Evolutionary conservation across 2,113 vertebrate species (phyloP).

Genomic region (Mormyrus lacerda): DNA sequence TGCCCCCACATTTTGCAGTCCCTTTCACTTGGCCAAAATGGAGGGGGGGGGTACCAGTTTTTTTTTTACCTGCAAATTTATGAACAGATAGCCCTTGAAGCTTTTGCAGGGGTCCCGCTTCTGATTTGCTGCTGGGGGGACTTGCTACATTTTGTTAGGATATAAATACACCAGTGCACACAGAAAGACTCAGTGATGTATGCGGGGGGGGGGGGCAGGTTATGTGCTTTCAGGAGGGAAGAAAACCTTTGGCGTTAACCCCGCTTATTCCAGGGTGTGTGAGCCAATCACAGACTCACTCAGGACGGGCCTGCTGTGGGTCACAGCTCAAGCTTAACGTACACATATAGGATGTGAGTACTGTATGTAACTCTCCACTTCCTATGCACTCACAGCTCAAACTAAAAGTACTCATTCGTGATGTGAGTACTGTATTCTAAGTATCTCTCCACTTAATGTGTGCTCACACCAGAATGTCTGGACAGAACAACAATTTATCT

Average conservation of each 20-base stretch:
- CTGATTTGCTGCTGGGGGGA: constrained; percentile 24
- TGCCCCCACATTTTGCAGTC: constrained; percentile 23
- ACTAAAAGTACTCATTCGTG: neutral
- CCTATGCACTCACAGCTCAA: neutral
- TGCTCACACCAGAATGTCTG: too few relatives aligned
- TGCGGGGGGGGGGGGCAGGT: neutral
- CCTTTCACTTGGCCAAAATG: constrained; percentile 14
- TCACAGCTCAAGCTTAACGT: neutral
- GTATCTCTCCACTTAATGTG: too few relatives aligned
- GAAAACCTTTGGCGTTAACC: neutral
- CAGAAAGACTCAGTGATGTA: neutral
- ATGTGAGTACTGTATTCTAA: neutral
- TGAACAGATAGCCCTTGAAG: constrained; percentile 36
- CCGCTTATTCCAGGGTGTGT: neutral
- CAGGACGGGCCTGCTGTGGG: neutral
- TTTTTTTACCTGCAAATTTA: constrained; percentile 19
- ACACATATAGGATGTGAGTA: neutral
- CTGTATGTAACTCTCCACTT: neutral
- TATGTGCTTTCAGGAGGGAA: neutral
- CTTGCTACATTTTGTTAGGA: constrained; percentile 34
- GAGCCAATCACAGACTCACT: neutral
- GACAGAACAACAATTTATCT: too few relatives aligned
- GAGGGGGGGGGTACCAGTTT: neutral
- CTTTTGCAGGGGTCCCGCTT: constrained; percentile 33
- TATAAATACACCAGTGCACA: constrained; percentile 5